A percentile compares a stretch with the other conserved stretches of the same genome.
phyloP scores from a whole-genome alignment of 2,888 invertebrate species.

The Sinopyrophorus schimmeli region DNA sequence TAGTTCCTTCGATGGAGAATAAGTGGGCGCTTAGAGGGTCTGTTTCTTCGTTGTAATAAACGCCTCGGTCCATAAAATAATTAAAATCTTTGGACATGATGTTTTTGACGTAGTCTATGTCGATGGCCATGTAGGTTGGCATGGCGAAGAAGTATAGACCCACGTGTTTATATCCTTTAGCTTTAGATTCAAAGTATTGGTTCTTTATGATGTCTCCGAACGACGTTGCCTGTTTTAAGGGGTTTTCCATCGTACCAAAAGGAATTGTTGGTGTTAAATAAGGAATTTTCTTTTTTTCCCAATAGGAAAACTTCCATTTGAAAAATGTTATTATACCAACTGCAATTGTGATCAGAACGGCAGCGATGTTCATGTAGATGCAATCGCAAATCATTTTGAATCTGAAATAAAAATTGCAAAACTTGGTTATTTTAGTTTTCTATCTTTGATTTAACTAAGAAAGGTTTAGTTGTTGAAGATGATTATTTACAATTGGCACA shows the following conservation, averaged over 20 bases:
- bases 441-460: too few relatives aligned
- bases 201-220: constrained; percentile 3
- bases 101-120: constrained; percentile 53
- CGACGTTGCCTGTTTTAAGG: not conserved
- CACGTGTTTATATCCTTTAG: constrained; percentile 4
- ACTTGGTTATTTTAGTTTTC: too few relatives aligned
- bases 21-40: constrained; percentile 51
- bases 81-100: constrained; percentile 54
- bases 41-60: constrained; percentile 50
- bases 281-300: constrained; percentile 7
- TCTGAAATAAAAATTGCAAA: too few relatives aligned
- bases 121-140: constrained; percentile 31
- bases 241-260: constrained; percentile 15
- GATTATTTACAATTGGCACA: too few relatives aligned
- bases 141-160: constrained; percentile 3
- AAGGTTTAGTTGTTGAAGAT: too few relatives aligned
- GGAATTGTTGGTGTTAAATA: constrained; percentile 12
- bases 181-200: constrained; percentile 2
- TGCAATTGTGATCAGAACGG: not conserved
- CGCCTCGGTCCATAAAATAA: constrained; percentile 54
- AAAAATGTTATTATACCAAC: constrained; percentile 1
- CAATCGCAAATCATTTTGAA: too few relatives aligned
- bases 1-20: constrained; percentile 49
- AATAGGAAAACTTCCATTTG: constrained; percentile 13
- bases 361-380: not conserved